phyloP scores from a whole-genome alignment of 2,113 vertebrate species.

The Hiodon alosoides region DNA sequence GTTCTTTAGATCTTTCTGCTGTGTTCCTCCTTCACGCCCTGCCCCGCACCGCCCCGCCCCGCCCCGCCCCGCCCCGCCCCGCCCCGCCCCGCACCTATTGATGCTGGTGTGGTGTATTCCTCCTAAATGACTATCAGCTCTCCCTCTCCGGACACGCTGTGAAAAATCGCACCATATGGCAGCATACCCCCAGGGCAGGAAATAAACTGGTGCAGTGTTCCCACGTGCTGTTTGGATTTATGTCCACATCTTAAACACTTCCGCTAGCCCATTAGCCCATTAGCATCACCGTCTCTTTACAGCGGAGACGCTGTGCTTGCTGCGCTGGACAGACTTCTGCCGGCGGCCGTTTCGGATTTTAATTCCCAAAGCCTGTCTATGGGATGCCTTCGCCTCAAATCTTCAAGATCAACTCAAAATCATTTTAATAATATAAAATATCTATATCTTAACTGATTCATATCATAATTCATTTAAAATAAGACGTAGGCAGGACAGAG shows the following conservation, averaged over 20 bases:
- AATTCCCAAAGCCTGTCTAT: too few species aligned
- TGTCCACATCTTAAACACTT: slow-evolving; percentile 42
- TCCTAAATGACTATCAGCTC: slow-evolving; percentile 42
- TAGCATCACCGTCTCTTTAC: slow-evolving; percentile 29
- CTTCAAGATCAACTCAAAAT: too few species aligned
- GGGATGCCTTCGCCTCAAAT: too few species aligned
- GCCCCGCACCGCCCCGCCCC: not conserved
- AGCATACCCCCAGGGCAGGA: slow-evolving; percentile 52
- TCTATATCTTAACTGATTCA: too few species aligned
- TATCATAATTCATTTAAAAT: too few species aligned
- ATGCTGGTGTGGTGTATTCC: slow-evolving; percentile 28
- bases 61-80: not conserved
- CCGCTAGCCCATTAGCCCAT: slow-evolving; percentile 19
- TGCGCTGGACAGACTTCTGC: too few species aligned
- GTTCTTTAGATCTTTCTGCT: not conserved
- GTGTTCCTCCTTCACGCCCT: not conserved
- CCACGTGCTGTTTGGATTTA: slow-evolving; percentile 41
- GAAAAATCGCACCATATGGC: slow-evolving; percentile 62
- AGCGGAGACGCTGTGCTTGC: not conserved
- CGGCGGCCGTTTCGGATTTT: too few species aligned
- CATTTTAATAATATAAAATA: too few species aligned
- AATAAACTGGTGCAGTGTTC: slow-evolving; percentile 43
- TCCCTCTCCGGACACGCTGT: slow-evolving; percentile 37
- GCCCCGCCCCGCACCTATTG: slow-evolving; percentile 5
- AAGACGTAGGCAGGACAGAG: slow-evolving; percentile 49